A percentile compares a stretch with the other conserved stretches of the same genome.
Conservation (phyloP, 2,113 vertebrate species). For the Sakesphorus luctuosus region DNA sequence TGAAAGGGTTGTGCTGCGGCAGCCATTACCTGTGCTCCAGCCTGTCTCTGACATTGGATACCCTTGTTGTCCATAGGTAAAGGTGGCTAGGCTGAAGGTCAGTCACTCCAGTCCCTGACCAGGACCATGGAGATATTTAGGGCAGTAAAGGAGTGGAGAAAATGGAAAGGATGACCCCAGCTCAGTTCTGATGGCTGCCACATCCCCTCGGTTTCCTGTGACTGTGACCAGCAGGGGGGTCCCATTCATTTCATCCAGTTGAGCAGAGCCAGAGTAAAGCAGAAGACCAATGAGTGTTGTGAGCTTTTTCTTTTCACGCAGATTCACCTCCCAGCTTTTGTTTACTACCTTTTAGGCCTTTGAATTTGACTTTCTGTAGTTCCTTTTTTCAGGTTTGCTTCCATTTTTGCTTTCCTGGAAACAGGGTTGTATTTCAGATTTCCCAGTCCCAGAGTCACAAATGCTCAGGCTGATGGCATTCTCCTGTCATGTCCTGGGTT, state of each 20-base stretch:
- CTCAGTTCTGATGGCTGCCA: not conserved
- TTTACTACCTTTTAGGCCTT: not conserved
- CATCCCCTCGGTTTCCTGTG: not conserved
- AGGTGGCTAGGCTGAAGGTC: not conserved
- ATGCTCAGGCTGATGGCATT: not conserved
- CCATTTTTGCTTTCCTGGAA: not conserved
- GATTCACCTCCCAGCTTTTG: not conserved
- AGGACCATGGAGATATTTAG: not conserved
- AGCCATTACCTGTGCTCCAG: not conserved
- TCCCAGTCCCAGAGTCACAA: not conserved
- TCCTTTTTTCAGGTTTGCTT: not conserved
- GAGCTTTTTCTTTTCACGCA: not conserved
- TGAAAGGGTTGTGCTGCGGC: not conserved
- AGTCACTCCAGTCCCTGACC: not conserved
- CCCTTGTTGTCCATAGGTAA: not conserved
- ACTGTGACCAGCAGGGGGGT: not conserved
- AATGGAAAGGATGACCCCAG: not conserved
- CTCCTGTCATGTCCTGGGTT: not conserved
- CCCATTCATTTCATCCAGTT: not conserved
- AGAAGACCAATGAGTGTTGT: not conserved
- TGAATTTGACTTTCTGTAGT: not conserved
- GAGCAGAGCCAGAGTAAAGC: not conserved
- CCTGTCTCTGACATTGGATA: not conserved
- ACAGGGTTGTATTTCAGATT: not conserved
- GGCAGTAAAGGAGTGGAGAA: not conserved